A percentile compares a stretch with the other conserved stretches of the same genome.
Evolutionary conservation across 2,888 invertebrate species (phyloP).

Genomic region (Acanthopleura granulata): DNA sequence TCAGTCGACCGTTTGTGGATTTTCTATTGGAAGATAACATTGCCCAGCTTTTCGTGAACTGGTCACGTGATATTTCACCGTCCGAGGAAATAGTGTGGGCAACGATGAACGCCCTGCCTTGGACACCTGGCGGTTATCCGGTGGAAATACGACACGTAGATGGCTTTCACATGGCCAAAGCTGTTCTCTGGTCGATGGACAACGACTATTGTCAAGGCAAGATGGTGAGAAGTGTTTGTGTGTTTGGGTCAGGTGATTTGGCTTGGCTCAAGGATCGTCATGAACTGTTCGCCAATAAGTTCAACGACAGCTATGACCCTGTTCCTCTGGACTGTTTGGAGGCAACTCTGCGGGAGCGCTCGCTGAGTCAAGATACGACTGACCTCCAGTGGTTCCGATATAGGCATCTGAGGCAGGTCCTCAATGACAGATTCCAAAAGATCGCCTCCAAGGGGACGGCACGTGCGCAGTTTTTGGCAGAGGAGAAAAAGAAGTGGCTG

Average conservation of each 20-base stretch:
- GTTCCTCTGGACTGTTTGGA: constrained; percentile 47
- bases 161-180: constrained; percentile 40
- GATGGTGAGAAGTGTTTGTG: constrained; percentile 42
- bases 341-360: constrained; percentile 21
- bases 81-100: constrained; percentile 67
- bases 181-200: constrained; percentile 45
- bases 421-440: neutral
- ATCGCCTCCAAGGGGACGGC: neutral
- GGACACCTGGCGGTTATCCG: constrained; percentile 51
- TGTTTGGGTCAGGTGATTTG: constrained; percentile 49
- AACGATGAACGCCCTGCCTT: constrained; percentile 53
- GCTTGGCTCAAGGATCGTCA: constrained; percentile 46
- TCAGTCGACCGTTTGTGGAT: constrained; percentile 54
- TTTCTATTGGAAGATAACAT: constrained; percentile 49
- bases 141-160: constrained; percentile 38
- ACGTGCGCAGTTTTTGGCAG: neutral
- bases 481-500: neutral
- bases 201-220: constrained; percentile 38
- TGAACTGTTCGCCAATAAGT: constrained; percentile 64
- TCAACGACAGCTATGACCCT: constrained; percentile 45
- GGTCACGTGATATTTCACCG: constrained; percentile 59
- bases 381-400: neutral
- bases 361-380: neutral
- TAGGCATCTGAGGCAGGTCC: neutral
- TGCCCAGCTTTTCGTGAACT: constrained; percentile 48